phyloP scores from a whole-genome alignment of 2,888 invertebrate genomes.

The Ochropleura leucogaster region DNA sequence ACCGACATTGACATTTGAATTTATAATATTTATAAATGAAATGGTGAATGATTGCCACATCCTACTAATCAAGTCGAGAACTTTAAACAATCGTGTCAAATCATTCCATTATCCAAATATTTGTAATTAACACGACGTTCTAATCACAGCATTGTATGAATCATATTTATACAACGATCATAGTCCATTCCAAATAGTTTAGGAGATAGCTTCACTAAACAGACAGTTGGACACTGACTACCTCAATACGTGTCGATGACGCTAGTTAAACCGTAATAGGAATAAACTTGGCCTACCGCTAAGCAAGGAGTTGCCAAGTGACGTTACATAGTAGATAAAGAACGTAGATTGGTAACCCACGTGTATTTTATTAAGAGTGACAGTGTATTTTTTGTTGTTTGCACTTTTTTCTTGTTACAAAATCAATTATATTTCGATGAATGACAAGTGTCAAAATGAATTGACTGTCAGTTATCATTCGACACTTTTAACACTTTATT shows the following conservation, averaged over 20 bases:
- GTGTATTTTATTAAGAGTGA: conserved; percentile 15
- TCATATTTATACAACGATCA: conserved; percentile 33
- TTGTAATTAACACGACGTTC: conserved; percentile 10
- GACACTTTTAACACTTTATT: neutral
- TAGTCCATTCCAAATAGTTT: conserved; percentile 30
- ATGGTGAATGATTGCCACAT: conserved; percentile 11
- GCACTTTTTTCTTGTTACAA: neutral
- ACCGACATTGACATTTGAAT: conserved; percentile 9
- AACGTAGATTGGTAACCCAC: conserved; percentile 4
- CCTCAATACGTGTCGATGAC: conserved; percentile 51
- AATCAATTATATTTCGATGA: neutral
- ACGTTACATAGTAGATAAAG: conserved; percentile 5
- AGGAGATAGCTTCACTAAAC: conserved; percentile 19
- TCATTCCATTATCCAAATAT: conserved; percentile 9
- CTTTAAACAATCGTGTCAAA: conserved; percentile 18
- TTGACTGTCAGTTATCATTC: neutral
- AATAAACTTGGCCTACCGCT: conserved; percentile 42
- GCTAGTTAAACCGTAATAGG: conserved; percentile 37
- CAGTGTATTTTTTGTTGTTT: neutral
- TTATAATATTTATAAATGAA: conserved; percentile 18
- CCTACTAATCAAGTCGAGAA: conserved; percentile 1
- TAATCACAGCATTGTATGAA: conserved; percentile 20
- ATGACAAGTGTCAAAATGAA: neutral
- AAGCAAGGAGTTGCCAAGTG: conserved; percentile 41
- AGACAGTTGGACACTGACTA: conserved; percentile 31